phyloP scores from a whole-genome alignment of 2,113 vertebrate species.

The Peromyscus polionotus region DNA sequence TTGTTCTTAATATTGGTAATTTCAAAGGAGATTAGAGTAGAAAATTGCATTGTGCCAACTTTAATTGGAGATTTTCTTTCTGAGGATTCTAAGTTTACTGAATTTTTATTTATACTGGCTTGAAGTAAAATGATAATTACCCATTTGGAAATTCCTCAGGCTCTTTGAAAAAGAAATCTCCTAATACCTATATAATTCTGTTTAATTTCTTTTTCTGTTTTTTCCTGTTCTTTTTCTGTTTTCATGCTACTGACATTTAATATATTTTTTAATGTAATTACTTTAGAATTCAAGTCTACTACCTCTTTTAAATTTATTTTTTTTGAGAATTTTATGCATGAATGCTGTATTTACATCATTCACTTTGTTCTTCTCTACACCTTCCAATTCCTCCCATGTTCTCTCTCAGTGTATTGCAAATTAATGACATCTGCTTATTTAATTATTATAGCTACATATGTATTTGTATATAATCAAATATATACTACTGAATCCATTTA shows the following conservation, averaged over 20 bases:
- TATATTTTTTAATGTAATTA: neutral
- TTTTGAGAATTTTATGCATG: neutral
- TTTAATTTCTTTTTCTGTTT: neutral
- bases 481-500: neutral
- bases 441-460: neutral
- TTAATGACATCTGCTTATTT: neutral
- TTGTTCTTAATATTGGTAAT: constrained; percentile 39
- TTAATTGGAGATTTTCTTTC: constrained; percentile 42
- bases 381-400: neutral
- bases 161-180: neutral
- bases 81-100: constrained; percentile 22
- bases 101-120: constrained; percentile 34
- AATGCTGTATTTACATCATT: neutral
- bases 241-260: constrained; percentile 6
- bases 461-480: neutral
- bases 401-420: neutral
- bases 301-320: neutral
- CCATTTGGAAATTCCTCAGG: constrained; percentile 16
- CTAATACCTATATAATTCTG: constrained; percentile 1
- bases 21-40: constrained; percentile 12
- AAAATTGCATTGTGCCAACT: neutral
- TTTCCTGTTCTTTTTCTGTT: neutral
- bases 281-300: neutral
- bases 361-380: neutral
- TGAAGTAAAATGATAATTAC: constrained; percentile 57